phyloP scores from a whole-genome alignment of 1,140 invertebrate species.

The Geopemphigus sp. region DNA sequence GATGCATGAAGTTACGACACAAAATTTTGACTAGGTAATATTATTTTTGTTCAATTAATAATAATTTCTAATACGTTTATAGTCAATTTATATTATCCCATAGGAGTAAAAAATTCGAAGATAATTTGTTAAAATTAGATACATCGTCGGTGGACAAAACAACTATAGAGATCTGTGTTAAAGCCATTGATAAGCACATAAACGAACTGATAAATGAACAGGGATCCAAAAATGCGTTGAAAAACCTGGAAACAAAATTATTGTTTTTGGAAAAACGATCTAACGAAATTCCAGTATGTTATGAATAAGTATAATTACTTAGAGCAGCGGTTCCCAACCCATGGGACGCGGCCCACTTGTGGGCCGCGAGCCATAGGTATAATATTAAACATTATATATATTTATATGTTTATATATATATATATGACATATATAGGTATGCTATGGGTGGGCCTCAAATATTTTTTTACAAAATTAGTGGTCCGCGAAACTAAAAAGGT shows the following conservation, averaged over 20 bases:
- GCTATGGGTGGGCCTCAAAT: too few relatives aligned
- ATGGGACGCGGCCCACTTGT: too few relatives aligned
- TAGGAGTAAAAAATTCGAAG: slow-evolving; percentile 37
- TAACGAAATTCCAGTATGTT: slow-evolving; percentile 33
- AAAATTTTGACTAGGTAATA: slow-evolving; percentile 42
- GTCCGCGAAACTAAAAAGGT: too few relatives aligned
- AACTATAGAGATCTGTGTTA: slow-evolving; percentile 43
- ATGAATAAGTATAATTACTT: too few relatives aligned
- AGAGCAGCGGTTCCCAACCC: too few relatives aligned
- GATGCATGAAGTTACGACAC: slow-evolving; percentile 33
- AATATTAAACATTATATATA: too few relatives aligned
- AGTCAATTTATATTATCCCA: not conserved
- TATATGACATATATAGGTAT: too few relatives aligned
- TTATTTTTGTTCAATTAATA: not conserved
- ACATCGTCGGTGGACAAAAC: slow-evolving; percentile 18
- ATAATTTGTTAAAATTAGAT: slow-evolving; percentile 13
- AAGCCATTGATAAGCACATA: slow-evolving; percentile 27
- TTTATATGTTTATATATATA: too few relatives aligned
- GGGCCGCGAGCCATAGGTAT: too few relatives aligned
- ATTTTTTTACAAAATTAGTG: too few relatives aligned
- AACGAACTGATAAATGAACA: slow-evolving; percentile 41
- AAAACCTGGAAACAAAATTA: slow-evolving; percentile 45
- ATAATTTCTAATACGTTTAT: not conserved
- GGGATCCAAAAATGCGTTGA: slow-evolving; percentile 33
- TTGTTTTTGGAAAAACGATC: slow-evolving; percentile 46